These are phyloP conservation scores for Bombus consobrinus DNA, from an alignment of 1,140 invertebrate genomes.

Conservation along the genomic window DNA sequence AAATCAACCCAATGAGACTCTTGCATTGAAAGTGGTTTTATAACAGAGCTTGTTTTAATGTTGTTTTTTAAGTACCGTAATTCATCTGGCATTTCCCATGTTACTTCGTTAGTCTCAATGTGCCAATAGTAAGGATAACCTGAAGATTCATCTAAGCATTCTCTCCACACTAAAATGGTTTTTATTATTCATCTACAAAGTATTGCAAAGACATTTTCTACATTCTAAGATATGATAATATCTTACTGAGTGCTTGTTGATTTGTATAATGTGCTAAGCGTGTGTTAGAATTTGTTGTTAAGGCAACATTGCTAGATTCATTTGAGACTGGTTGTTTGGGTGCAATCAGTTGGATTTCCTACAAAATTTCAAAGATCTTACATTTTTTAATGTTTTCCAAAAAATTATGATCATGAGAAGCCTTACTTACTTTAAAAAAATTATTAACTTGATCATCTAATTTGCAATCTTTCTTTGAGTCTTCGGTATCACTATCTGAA, in stretches of 20 bases:
- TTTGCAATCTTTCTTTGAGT: conserved; percentile 69
- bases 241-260: conserved; percentile 48
- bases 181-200: not conserved
- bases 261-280: conserved; percentile 9
- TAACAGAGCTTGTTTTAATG: conserved; percentile 52
- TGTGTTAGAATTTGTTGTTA: conserved; percentile 39
- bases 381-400: not conserved
- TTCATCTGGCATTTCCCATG: conserved; percentile 88
- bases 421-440: conserved; percentile 78
- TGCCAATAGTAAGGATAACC: conserved; percentile 91
- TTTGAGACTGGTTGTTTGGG: conserved; percentile 66
- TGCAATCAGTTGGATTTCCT: conserved; percentile 80
- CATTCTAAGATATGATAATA: not conserved
- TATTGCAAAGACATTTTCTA: not conserved
- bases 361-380: conserved; percentile 38
- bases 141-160: conserved; percentile 87
- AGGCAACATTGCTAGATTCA: conserved; percentile 5
- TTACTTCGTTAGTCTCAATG: conserved; percentile 87
- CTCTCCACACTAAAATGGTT: conserved; percentile 84
- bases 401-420: not conserved
- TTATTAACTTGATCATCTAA: conserved; percentile 82
- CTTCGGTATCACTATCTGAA: conserved; percentile 80
- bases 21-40: conserved; percentile 62
- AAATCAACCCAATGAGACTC: conserved; percentile 72
- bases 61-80: conserved; percentile 75